Evolutionary conservation across 2,888 invertebrate genomes (phyloP), one percentile per base, ranked within the genome.

Genomic region (Chaitophorus viminalis): DNA sequence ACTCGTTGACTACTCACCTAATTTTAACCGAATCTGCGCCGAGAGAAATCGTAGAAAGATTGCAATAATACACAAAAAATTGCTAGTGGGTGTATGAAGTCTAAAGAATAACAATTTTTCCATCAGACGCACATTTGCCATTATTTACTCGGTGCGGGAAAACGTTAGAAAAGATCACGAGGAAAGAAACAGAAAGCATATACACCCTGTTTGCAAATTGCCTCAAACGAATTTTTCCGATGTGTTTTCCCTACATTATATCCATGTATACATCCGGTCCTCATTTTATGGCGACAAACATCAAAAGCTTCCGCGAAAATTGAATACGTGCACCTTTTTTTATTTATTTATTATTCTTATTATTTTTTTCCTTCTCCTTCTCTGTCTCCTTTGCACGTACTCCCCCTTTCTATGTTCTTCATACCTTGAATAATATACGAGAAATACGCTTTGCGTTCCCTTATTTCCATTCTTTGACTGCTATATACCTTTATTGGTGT

Each of bases 281-380:
- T 77, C 85, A 78, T 85, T 85, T 78, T 78, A 85, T 70, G 78
- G 85, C 85, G 85, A 78, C 85, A 85, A 77, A 85, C 85, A 85
- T 85, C 85, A 85, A 85, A 85, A 85, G 85, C 85, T 78, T 70
- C 70, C 29, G 46, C 36, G 85, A 85, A 85, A 85, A 85, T 85
- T 85, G 85, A 85, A 85, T 85, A 85, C 85, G 85, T 85, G 85
- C 78, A 36, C 76, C 29, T 77, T 85, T 77, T 77, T 85, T 85
- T 85, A 77, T 84, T 83, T 83, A 83, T 83, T 75, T 82, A 18
- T 82, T 76, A 60, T 68, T 68, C 31, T 81, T 81, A 46, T 72
- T 72, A 72, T 77, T 77, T 25, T 31, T 18, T 68, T 46, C 25
- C 31, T 33, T 29, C 52, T n/a, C 70, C 60, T 4, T 31, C 82